Evolutionary conservation across 1,140 invertebrate species (phyloP).

Genomic region (Drosophila mayri): DNA sequence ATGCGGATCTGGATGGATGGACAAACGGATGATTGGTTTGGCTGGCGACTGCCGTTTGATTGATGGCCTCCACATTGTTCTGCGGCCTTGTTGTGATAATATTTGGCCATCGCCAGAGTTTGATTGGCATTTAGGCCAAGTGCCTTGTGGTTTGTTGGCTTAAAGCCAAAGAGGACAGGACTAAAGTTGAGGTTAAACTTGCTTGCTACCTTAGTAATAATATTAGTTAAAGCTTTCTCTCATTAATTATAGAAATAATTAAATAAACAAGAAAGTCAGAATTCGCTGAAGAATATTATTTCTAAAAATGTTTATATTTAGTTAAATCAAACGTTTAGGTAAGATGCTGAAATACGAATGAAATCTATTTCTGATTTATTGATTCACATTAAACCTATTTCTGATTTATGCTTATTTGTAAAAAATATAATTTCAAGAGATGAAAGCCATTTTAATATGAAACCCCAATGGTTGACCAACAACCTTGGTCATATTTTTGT

Average conservation of each 20-base stretch:
- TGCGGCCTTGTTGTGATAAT: conserved; percentile 73
- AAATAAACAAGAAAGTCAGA: background rate
- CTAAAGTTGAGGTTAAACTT: background rate
- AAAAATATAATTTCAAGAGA: background rate
- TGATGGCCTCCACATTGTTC: conserved; percentile 59
- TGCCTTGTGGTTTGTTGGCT: conserved; percentile 16
- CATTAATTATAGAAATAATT: background rate
- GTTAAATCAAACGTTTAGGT: background rate
- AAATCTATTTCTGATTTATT: no score
- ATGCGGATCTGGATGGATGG: conserved; percentile 46
- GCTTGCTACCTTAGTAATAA: background rate
- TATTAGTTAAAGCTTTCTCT: background rate
- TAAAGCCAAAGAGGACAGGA: background rate
- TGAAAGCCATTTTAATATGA: conserved; percentile 6
- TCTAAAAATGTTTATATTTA: background rate
- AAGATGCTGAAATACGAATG: no score
- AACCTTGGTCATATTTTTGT: background rate
- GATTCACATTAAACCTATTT: accelerated
- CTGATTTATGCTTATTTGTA: background rate
- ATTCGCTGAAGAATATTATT: background rate
- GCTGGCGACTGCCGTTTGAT: conserved; percentile 54
- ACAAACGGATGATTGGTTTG: conserved; percentile 61
- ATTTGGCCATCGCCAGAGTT: conserved; percentile 59
- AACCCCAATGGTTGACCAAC: conserved; percentile 3
- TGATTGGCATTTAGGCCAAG: conserved; percentile 59